A percentile compares a stretch with the other conserved stretches of the same genome.
These are phyloP conservation scores for Rousettus madagascariensis DNA, from an alignment of 2,797 vertebrate species.

Conservation along the genomic window DNA sequence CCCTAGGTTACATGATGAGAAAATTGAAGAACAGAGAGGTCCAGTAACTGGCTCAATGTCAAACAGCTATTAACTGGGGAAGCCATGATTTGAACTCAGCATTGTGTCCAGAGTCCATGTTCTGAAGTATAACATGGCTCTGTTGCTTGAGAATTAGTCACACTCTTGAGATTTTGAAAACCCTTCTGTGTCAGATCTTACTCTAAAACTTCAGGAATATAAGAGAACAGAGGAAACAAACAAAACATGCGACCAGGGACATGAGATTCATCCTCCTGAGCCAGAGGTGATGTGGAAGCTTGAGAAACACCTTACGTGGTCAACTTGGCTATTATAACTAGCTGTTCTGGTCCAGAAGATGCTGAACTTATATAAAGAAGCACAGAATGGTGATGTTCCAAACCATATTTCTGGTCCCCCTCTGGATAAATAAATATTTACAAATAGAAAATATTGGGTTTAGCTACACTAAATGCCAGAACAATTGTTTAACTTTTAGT, in stretches of 20 bases:
- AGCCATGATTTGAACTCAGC: not conserved
- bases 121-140: not conserved
- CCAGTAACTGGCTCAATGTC: not conserved
- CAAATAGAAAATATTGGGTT: constrained; percentile 22
- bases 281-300: not conserved
- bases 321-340: not conserved
- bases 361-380: not conserved
- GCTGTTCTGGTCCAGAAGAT: not conserved
- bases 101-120: not conserved
- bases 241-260: not conserved
- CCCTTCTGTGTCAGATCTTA: not conserved
- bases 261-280: not conserved
- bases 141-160: not conserved
- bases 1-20: not conserved
- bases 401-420: not conserved
- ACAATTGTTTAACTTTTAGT: constrained; percentile 51
- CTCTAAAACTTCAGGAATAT: not conserved
- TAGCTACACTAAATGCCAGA: not conserved
- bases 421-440: constrained; percentile 32
- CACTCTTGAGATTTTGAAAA: not conserved
- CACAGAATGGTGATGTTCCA: not conserved
- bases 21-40: not conserved
- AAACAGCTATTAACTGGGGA: not conserved
- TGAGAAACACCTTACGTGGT: not conserved
- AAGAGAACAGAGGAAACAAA: not conserved